Percentiles rank a stretch among this genome's conserved stretches.
Evolutionary conservation across 2,797 vertebrate species (phyloP).

Genomic region (Rhabdomys pumilio): DNA sequence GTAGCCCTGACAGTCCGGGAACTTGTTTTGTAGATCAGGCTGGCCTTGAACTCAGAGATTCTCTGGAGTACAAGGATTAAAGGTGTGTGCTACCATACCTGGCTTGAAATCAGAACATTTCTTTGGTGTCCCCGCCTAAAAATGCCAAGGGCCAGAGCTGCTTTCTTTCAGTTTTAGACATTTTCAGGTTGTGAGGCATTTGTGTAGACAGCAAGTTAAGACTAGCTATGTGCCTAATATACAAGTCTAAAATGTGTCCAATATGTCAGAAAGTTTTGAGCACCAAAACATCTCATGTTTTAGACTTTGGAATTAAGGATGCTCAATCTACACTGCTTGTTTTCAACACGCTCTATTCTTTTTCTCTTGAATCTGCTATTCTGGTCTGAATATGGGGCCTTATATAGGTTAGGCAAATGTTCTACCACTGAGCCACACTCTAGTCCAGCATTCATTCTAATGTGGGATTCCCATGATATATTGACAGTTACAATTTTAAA

Average conservation of each 20-base stretch:
- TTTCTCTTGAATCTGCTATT: background rate
- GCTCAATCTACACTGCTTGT: background rate
- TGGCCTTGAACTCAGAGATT: background rate
- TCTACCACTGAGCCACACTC: background rate
- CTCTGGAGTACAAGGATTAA: background rate
- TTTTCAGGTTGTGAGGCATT: background rate
- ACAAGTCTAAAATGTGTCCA: background rate
- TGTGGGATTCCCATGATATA: slow-evolving; percentile 16
- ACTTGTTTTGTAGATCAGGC: background rate
- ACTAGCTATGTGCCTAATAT: background rate
- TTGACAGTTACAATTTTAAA: background rate
- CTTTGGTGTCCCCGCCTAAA: background rate
- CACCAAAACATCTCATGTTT: background rate
- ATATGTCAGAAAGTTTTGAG: background rate
- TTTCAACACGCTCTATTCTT: background rate
- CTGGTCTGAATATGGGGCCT: background rate
- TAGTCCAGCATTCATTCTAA: slow-evolving; percentile 24
- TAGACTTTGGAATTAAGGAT: background rate
- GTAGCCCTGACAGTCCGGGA: background rate
- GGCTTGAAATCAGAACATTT: background rate
- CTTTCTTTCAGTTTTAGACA: background rate
- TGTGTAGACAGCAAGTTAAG: background rate
- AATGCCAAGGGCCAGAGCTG: background rate
- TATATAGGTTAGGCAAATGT: no score
- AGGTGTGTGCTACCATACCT: background rate